Evolutionary conservation across 2,113 vertebrate genomes (phyloP).

Genomic region (Sander lucioperca): DNA sequence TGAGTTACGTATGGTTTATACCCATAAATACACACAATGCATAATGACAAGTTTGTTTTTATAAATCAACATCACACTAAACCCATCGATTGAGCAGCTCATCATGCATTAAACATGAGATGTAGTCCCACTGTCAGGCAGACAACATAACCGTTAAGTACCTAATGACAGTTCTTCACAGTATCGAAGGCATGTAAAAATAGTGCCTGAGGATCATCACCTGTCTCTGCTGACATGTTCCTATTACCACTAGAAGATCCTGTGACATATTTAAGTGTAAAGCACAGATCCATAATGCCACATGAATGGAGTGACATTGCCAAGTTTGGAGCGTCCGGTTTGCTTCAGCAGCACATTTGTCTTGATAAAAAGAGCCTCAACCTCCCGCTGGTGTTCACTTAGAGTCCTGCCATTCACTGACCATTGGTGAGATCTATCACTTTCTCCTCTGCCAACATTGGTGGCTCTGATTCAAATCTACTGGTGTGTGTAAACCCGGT

Average conservation of each 20-base stretch:
- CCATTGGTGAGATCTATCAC: conserved; percentile 4
- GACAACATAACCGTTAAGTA: not conserved
- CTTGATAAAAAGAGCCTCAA: conserved; percentile 68
- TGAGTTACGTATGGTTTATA: not conserved
- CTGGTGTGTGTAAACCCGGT: conserved; percentile 13
- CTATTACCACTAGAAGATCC: conserved; percentile 60
- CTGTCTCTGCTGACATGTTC: conserved; percentile 59
- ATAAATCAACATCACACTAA: not conserved
- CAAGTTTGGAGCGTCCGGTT: conserved; percentile 64
- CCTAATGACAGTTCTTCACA: conserved; percentile 24
- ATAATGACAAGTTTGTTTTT: not conserved
- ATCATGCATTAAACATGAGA: not conserved
- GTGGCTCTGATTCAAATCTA: not conserved
- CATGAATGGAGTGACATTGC: conserved; percentile 64
- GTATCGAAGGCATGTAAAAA: conserved; percentile 62
- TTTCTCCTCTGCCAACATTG: not conserved
- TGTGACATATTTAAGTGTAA: conserved; percentile 50
- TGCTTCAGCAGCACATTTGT: conserved; percentile 40
- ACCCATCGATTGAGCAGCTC: not conserved
- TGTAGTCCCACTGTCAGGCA: not conserved
- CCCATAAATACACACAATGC: conserved; percentile 4
- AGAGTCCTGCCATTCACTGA: conserved; percentile 21
- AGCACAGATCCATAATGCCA: conserved; percentile 58
- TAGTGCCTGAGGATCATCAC: conserved; percentile 69
- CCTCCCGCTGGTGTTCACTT: conserved; percentile 26